These are phyloP conservation scores for Psylliodes chrysocephalus DNA, from an alignment of 2,888 invertebrate genomes.

Conservation along the genomic window DNA sequence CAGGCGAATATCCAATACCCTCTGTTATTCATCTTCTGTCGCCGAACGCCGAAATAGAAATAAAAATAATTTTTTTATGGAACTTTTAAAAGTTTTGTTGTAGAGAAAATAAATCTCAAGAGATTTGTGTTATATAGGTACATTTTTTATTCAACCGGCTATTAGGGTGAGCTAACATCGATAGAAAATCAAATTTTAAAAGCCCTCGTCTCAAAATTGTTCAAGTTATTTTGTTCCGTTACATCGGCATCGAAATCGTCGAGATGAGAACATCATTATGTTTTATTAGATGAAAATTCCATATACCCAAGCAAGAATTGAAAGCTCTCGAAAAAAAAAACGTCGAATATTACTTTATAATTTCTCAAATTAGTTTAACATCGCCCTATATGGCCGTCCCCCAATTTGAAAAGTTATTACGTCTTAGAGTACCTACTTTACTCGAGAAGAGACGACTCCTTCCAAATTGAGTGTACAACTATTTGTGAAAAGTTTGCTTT, in stretches of 20 bases:
- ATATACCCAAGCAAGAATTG: slow-evolving; percentile 31
- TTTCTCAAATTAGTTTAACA: slow-evolving; percentile 37
- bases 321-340: slow-evolving; percentile 40
- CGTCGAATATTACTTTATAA: slow-evolving; percentile 39
- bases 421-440: slow-evolving; percentile 32
- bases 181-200: neutral
- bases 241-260: no score
- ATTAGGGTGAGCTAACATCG: no score
- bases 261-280: slow-evolving; percentile 31
- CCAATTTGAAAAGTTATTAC: slow-evolving; percentile 34
- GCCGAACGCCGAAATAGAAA: no score
- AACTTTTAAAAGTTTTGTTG: no score
- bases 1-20: no score
- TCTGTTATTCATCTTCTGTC: no score
- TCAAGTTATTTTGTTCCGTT: slow-evolving; percentile 26
- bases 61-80: no score
- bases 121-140: no score
- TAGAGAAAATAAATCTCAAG: no score
- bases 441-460: slow-evolving; percentile 27
- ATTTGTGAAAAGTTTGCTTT: slow-evolving; percentile 20
- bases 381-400: slow-evolving; percentile 31
- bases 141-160: no score
- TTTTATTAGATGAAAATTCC: slow-evolving; percentile 35
- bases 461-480: slow-evolving; percentile 28
- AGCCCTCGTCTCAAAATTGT: slow-evolving; percentile 1